phyloP scores from a whole-genome alignment of 2,888 invertebrate genomes.

The Smittia sp. region DNA sequence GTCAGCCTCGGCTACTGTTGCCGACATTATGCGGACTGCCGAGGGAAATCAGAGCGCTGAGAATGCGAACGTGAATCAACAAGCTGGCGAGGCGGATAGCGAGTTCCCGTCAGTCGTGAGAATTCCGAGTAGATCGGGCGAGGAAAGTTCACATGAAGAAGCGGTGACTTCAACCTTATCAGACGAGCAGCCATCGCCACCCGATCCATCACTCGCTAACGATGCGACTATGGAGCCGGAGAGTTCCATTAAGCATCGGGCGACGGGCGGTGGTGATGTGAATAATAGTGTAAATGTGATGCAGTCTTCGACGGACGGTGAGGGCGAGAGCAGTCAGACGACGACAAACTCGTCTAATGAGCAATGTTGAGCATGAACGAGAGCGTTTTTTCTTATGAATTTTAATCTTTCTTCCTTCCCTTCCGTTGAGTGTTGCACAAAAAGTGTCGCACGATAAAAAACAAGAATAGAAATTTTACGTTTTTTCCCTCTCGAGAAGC shows the following conservation, averaged over 20 bases:
- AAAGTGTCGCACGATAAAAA: slow-evolving; percentile 9
- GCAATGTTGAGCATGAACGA: slow-evolving; percentile 17
- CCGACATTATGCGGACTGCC: slow-evolving; percentile 26
- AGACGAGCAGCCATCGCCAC: not conserved
- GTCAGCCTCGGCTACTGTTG: slow-evolving; percentile 18
- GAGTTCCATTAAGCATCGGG: not conserved
- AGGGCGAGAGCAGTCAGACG: not conserved
- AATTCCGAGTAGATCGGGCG: not conserved
- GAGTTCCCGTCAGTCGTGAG: not conserved
- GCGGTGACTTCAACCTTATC: not conserved
- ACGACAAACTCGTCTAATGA: not conserved
- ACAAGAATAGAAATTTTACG: not conserved
- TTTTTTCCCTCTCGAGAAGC: not conserved
- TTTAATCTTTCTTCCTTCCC: slow-evolving; percentile 9
- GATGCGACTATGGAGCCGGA: not conserved
- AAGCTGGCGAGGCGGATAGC: not conserved
- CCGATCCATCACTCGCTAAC: not conserved
- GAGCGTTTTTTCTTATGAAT: slow-evolving; percentile 23
- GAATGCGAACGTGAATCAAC: not conserved
- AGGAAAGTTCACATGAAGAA: slow-evolving; percentile 7
- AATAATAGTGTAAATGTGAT: slow-evolving; percentile 26
- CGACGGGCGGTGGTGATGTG: not conserved
- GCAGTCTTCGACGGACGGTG: not conserved
- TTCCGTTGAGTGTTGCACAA: not conserved
- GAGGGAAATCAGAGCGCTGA: not conserved